Conservation (phyloP, 1,140 invertebrate species). For the Nomia melanderi region DNA sequence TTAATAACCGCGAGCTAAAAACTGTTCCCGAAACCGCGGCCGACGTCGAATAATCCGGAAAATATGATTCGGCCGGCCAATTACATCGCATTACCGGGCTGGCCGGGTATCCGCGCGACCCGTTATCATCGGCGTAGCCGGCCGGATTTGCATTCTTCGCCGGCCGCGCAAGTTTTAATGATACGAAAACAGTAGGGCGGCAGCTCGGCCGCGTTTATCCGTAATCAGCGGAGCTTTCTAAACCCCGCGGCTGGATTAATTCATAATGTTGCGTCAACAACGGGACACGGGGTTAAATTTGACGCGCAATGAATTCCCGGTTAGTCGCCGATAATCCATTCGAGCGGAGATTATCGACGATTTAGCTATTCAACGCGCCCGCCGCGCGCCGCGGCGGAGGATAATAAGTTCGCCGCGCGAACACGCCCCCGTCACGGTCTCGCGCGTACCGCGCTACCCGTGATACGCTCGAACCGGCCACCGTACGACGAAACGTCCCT, state of each 20-base stretch:
- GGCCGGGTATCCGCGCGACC: too few species aligned
- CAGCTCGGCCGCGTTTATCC: slow-evolving; percentile 17
- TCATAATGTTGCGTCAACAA: slow-evolving; percentile 30
- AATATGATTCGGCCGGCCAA: slow-evolving; percentile 2
- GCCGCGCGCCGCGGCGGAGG: background rate
- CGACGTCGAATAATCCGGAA: slow-evolving; percentile 5
- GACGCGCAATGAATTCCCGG: slow-evolving; percentile 25
- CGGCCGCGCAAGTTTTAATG: slow-evolving; percentile 34
- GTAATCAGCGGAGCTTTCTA: slow-evolving; percentile 41
- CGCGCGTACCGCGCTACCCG: background rate
- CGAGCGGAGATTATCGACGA: slow-evolving; percentile 8
- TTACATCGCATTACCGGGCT: slow-evolving; percentile 14
- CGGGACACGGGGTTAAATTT: slow-evolving; percentile 24
- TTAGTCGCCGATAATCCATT: slow-evolving; percentile 17
- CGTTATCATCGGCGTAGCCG: slow-evolving; percentile 23
- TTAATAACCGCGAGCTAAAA: background rate
- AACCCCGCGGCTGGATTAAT: slow-evolving; percentile 31
- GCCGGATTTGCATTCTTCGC: slow-evolving; percentile 29
- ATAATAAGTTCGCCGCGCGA: slow-evolving; percentile 3
- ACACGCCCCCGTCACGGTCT: background rate
- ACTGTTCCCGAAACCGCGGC: background rate
- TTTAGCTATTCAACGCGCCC: background rate
- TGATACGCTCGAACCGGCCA: background rate
- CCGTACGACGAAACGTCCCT: background rate
- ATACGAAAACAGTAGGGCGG: slow-evolving; percentile 31